Evolutionary conservation across 2,888 invertebrate genomes (phyloP).

Genomic region (Invenusta paracnida): DNA sequence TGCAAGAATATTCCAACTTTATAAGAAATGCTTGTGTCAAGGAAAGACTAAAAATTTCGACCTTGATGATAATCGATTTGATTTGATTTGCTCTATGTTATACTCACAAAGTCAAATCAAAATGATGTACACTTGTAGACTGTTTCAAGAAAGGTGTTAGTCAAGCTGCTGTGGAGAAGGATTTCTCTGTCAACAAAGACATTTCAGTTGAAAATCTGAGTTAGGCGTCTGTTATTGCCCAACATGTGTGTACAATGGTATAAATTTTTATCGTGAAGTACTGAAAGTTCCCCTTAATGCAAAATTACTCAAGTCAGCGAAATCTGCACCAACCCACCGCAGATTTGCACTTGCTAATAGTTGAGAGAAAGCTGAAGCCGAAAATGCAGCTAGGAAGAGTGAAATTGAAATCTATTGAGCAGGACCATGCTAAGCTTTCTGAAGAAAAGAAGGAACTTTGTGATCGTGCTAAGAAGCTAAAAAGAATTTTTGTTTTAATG

Average conservation of each 20-base stretch:
- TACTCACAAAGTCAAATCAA: background rate
- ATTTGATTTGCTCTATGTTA: background rate
- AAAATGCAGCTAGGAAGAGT: background rate
- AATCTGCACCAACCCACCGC: background rate
- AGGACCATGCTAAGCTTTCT: too few species aligned
- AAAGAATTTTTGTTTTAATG: too few species aligned
- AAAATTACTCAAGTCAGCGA: background rate
- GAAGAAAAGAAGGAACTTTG: too few species aligned
- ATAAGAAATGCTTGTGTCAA: background rate
- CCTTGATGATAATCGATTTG: background rate
- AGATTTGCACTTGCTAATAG: background rate
- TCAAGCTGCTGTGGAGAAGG: background rate
- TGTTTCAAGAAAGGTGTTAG: background rate
- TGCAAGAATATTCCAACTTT: background rate
- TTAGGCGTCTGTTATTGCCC: background rate
- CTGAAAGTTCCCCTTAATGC: conserved; percentile 1
- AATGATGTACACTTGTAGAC: background rate
- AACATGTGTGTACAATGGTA: background rate
- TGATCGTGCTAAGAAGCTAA: too few species aligned
- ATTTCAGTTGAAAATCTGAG: background rate
- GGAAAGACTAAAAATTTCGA: background rate
- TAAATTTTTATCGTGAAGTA: background rate
- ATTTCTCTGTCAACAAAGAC: background rate
- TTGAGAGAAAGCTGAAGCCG: background rate
- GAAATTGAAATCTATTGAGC: too few species aligned